Conservation (phyloP, 2,113 vertebrate species). For the Tenebrosternarchus preto region DNA sequence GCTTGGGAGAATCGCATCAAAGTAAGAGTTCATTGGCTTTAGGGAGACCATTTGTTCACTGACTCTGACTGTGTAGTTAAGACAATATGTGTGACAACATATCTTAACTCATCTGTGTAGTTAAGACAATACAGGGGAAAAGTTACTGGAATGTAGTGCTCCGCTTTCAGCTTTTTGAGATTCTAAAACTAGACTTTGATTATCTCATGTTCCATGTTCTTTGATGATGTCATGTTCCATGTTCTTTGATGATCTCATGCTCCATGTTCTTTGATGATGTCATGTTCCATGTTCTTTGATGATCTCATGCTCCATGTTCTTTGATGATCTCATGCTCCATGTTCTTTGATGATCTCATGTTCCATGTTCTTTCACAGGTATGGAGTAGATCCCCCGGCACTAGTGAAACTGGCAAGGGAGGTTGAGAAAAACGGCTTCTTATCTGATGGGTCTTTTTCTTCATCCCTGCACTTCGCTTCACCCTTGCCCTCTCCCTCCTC, state of each 20-base stretch:
- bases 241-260: slow-evolving; percentile 10
- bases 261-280: neutral
- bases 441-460: slow-evolving; percentile 79
- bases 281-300: slow-evolving; percentile 3
- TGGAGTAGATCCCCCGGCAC: slow-evolving; percentile 89
- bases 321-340: neutral
- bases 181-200: neutral
- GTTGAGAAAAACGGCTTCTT: slow-evolving; percentile 94
- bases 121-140: too few species aligned
- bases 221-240: neutral
- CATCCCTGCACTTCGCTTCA: slow-evolving; percentile 66
- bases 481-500: slow-evolving; percentile 59
- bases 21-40: slow-evolving; percentile 72
- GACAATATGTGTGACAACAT: too few species aligned
- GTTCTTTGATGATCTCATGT: neutral
- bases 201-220: neutral
- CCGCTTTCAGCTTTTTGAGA: neutral
- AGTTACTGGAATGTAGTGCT: too few species aligned
- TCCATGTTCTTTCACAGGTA: slow-evolving; percentile 73
- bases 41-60: neutral
- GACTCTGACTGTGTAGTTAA: too few species aligned
- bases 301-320: neutral
- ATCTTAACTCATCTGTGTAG: too few species aligned
- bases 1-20: slow-evolving; percentile 89
- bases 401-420: slow-evolving; percentile 95